Percentiles rank a stretch among this genome's conserved stretches.
Evolutionary conservation across 2,797 vertebrate genomes (phyloP).

Genomic region (Botia almorhae): DNA sequence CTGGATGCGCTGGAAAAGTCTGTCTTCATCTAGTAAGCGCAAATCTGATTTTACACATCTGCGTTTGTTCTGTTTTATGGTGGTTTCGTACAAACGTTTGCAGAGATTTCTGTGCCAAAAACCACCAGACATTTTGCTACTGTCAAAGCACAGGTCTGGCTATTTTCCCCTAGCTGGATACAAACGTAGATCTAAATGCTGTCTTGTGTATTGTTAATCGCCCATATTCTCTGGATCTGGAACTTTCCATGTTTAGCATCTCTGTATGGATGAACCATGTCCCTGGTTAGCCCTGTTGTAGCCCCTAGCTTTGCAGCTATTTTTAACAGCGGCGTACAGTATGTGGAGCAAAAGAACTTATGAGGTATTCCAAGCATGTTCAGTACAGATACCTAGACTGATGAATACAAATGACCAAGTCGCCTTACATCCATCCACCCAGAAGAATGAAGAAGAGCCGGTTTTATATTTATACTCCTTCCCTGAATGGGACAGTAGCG

Average conservation of each 20-base stretch:
- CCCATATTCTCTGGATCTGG: too few species aligned
- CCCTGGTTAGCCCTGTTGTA: neutral
- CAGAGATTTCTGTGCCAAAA: too few species aligned
- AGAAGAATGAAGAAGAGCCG: conserved; percentile 16
- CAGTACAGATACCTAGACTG: conserved; percentile 30
- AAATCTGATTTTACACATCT: too few species aligned
- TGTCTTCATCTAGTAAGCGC: too few species aligned
- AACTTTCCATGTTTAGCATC: too few species aligned
- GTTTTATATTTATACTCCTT: conserved; percentile 23
- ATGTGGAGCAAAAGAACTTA: conserved; percentile 9
- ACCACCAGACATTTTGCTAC: too few species aligned
- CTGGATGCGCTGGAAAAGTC: too few species aligned
- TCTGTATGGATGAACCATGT: neutral
- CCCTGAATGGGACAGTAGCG: neutral
- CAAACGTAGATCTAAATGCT: too few species aligned
- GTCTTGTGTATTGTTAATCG: neutral
- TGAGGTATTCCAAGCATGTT: conserved; percentile 21
- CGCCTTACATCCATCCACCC: neutral
- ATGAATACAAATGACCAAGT: conserved; percentile 37
- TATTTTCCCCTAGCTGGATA: too few species aligned
- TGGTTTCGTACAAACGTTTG: too few species aligned
- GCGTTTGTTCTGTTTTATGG: too few species aligned
- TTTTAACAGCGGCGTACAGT: conserved; percentile 5
- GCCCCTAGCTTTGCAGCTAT: conserved; percentile 15
- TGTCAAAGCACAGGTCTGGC: too few species aligned